Conservation (phyloP, 2,113 vertebrate species). For the Pygathrix nemaeus region DNA sequence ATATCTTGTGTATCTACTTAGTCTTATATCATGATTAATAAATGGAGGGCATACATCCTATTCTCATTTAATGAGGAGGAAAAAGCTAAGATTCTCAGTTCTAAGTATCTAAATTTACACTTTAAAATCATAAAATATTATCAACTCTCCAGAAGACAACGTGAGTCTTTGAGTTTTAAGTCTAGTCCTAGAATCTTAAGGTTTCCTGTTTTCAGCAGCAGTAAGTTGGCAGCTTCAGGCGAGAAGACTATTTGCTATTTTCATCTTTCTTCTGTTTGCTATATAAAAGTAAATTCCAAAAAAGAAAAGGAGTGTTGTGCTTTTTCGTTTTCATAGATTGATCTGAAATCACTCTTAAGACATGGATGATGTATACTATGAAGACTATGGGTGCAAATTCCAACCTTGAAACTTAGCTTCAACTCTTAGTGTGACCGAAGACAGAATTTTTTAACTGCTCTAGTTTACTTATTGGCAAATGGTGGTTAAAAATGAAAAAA, state of each 20-base stretch:
- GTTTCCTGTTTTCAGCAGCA: neutral
- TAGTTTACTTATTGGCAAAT: neutral
- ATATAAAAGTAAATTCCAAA: neutral
- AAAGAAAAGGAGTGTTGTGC: neutral
- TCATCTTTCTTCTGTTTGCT: neutral
- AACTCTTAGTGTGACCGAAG: neutral
- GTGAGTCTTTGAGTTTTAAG: neutral
- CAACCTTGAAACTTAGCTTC: neutral
- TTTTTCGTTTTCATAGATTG: neutral
- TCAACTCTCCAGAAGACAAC: neutral
- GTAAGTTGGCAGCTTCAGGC: neutral
- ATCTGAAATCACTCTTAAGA: neutral
- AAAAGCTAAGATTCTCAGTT: neutral
- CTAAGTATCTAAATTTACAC: neutral
- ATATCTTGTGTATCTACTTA: neutral
- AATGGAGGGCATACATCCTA: too few relatives aligned
- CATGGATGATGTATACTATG: neutral
- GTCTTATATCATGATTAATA: neutral
- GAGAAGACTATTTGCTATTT: neutral
- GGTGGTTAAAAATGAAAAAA: too few relatives aligned
- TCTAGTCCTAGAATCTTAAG: neutral
- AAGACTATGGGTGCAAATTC: accelerated
- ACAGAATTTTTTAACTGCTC: neutral
- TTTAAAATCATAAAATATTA: neutral
- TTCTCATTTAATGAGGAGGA: constrained; percentile 10